Conservation (phyloP, 1,140 invertebrate species). For the Zaprionus ghesquierei region DNA sequence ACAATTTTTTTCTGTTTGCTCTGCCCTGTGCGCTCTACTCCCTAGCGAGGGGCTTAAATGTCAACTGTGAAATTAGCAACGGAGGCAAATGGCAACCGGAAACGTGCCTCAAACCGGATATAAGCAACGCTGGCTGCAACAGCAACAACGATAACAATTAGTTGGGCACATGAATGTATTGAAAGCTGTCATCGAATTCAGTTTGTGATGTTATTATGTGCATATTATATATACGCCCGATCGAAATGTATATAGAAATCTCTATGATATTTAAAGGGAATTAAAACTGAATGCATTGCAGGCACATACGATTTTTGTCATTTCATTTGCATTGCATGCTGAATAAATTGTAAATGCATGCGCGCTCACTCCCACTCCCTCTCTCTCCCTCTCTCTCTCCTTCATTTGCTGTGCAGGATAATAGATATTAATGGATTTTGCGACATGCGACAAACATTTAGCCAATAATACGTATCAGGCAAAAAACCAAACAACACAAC, state of each 20-base stretch:
- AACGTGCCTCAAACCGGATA: constrained; percentile 72
- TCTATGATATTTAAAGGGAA: constrained; percentile 52
- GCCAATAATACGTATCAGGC: constrained; percentile 41
- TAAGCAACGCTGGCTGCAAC: constrained; percentile 64
- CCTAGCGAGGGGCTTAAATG: constrained; percentile 36
- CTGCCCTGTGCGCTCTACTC: constrained; percentile 15
- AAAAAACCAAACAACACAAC: constrained; percentile 22
- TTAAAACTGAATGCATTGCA: constrained; percentile 54
- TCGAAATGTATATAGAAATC: constrained; percentile 4
- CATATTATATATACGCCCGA: not conserved
- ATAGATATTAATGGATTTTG: constrained; percentile 76
- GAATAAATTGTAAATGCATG: constrained; percentile 36
- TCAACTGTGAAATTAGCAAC: constrained; percentile 64
- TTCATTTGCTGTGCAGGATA: constrained; percentile 47
- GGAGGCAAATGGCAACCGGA: constrained; percentile 72
- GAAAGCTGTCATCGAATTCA: constrained; percentile 42
- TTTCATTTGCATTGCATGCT: constrained; percentile 42
- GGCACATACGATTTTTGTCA: constrained; percentile 59
- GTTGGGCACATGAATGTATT: not conserved
- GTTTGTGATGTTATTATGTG: constrained; percentile 10
- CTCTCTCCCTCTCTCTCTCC: not conserved
- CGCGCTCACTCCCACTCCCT: constrained; percentile 3
- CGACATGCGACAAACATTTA: constrained; percentile 33
- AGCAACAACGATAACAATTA: constrained; percentile 30
- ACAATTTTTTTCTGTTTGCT: constrained; percentile 36